Percentiles rank a stretch among this genome's conserved stretches.
These are phyloP conservation scores for Anolis carolinensis DNA, from an alignment of 2,113 vertebrate genomes.

Conservation along the genomic window DNA sequence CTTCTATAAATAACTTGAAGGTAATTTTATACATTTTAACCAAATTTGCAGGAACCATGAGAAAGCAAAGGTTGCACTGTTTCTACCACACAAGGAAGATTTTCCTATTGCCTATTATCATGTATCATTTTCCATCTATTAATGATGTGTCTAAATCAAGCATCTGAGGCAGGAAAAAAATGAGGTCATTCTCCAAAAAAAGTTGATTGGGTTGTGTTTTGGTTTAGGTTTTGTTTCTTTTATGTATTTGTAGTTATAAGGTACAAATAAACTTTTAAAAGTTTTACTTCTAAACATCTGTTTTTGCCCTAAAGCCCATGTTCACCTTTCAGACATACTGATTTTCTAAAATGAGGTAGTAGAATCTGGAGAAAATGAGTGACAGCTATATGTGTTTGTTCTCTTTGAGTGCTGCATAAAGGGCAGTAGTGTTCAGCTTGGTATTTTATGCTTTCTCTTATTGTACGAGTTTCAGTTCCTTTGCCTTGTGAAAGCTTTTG, in stretches of 20 bases:
- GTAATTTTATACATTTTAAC: too few relatives aligned
- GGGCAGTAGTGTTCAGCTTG: not conserved
- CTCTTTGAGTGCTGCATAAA: not conserved
- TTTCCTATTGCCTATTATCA: not conserved
- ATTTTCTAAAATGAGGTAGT: not conserved
- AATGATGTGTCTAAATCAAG: not conserved
- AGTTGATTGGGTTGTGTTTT: not conserved
- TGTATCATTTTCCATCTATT: not conserved
- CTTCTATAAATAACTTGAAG: too few relatives aligned
- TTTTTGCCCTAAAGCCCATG: not conserved
- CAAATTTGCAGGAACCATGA: too few relatives aligned
- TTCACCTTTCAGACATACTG: not conserved
- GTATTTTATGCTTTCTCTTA: not conserved
- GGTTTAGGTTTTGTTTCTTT: too few relatives aligned
- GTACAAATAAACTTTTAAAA: not conserved
- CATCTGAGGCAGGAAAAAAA: not conserved
- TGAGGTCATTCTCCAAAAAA: not conserved
- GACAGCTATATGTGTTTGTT: not conserved
- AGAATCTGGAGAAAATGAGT: not conserved
- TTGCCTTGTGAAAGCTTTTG: too few relatives aligned
- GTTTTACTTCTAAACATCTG: not conserved
- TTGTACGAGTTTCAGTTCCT: not conserved
- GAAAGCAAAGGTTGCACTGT: too few relatives aligned
- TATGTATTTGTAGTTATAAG: too few relatives aligned
- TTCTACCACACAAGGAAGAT: too few relatives aligned